These are phyloP conservation scores for Bolborhynchus lineola DNA, from an alignment of 2,113 vertebrate genomes.

Conservation along the genomic window DNA sequence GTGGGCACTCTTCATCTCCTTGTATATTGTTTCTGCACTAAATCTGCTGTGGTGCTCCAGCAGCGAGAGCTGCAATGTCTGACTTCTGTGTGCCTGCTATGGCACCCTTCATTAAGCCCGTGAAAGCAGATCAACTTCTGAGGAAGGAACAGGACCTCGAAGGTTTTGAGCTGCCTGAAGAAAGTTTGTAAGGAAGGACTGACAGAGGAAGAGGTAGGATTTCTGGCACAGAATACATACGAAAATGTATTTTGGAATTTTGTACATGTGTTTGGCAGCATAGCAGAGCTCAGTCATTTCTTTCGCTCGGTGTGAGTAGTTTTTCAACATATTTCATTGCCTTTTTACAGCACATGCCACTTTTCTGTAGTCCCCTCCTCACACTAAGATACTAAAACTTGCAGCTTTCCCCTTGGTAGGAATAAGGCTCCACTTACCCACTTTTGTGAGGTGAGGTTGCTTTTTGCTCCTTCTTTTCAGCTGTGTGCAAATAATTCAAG, in stretches of 20 bases:
- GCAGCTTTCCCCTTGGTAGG: background rate
- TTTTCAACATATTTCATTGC: background rate
- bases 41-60: background rate
- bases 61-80: background rate
- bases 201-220: background rate
- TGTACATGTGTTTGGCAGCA: background rate
- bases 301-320: background rate
- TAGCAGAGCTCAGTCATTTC: background rate
- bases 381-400: background rate
- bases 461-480: background rate
- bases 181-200: background rate
- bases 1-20: background rate
- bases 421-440: background rate
- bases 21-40: background rate
- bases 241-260: background rate
- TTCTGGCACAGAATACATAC: background rate
- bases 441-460: background rate
- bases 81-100: background rate
- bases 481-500: background rate
- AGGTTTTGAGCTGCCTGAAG: background rate
- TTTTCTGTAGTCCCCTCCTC: background rate
- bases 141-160: background rate
- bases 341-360: background rate
- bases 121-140: background rate
- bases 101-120: rapidly evolving